A percentile compares a stretch with the other conserved stretches of the same genome.
Conservation (phyloP, 2,797 vertebrate genomes). For the Labroides dimidiatus region DNA sequence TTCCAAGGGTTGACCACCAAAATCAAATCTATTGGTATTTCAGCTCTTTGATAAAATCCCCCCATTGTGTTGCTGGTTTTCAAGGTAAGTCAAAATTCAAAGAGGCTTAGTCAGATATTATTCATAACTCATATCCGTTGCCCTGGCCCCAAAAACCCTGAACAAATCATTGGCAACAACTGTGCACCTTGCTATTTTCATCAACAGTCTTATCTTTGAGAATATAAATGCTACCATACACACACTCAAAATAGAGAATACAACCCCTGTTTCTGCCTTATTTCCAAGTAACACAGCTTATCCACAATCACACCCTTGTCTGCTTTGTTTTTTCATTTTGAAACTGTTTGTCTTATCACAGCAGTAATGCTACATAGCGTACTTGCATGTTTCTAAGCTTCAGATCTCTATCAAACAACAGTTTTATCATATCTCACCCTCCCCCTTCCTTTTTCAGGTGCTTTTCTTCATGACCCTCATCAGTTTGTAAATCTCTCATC, state of each 20-base stretch:
- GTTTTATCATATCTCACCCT: slow-evolving; percentile 15
- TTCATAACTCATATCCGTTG: neutral
- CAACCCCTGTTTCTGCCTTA: neutral
- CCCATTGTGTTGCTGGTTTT: no score
- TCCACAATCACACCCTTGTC: neutral
- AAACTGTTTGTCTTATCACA: slow-evolving; percentile 54
- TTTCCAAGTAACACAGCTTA: neutral
- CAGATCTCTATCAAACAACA: slow-evolving; percentile 59
- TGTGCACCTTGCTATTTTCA: neutral
- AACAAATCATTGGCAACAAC: neutral
- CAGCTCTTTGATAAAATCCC: neutral
- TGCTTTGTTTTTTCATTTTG: slow-evolving; percentile 24
- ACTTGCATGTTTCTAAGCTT: slow-evolving; percentile 40
- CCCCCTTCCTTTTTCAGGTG: slow-evolving; percentile 3
- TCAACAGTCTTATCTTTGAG: neutral
- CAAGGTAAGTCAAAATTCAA: neutral
- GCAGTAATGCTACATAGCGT: slow-evolving; percentile 49
- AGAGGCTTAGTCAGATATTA: neutral
- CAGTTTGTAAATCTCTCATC: slow-evolving; percentile 58
- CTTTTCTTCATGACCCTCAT: slow-evolving; percentile 52
- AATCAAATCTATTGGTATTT: neutral
- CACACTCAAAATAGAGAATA: neutral
- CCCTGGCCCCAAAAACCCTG: neutral
- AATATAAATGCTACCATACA: neutral
- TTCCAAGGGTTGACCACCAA: neutral